phyloP scores from a whole-genome alignment of 2,888 invertebrate genomes.

The Archaeoteleia sp. region DNA sequence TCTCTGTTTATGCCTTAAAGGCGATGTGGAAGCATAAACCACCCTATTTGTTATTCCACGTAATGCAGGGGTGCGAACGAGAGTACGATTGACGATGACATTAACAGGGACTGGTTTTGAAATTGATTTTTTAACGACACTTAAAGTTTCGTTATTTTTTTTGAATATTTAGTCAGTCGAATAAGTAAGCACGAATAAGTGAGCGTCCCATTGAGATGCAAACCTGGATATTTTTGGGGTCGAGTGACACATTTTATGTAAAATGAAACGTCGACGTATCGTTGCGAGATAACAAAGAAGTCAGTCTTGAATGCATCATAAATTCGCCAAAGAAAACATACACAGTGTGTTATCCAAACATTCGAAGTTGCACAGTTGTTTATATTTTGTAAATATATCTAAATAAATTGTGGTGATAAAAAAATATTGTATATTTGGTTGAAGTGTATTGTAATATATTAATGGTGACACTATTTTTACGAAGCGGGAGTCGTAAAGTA shows the following conservation, averaged over 20 bases:
- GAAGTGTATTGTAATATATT: too few relatives aligned
- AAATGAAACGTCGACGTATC: constrained; percentile 6
- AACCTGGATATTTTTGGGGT: constrained; percentile 9
- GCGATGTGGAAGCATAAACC: constrained; percentile 10
- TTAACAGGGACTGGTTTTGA: background rate
- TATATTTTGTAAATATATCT: too few relatives aligned
- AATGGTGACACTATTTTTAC: constrained; percentile 14
- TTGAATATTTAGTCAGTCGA: constrained; percentile 12
- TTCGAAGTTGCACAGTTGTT: too few relatives aligned
- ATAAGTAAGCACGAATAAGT: background rate
- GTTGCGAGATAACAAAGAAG: background rate
- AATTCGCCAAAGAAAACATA: too few relatives aligned
- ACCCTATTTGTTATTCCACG: constrained; percentile 20
- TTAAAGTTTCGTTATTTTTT: constrained; percentile 11
- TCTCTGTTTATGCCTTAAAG: background rate
- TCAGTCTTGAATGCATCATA: background rate
- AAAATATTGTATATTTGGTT: background rate
- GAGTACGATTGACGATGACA: constrained; percentile 3
- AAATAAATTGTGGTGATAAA: background rate
- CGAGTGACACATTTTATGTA: constrained; percentile 6
- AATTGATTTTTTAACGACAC: background rate
- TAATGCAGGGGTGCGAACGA: constrained; percentile 16
- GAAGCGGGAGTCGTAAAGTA: constrained; percentile 26
- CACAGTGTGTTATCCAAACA: too few relatives aligned
- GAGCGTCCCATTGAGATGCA: constrained; percentile 15